These are phyloP conservation scores for Dasysyrphus tricinctus DNA, from an alignment of 2,888 invertebrate species.

Conservation along the genomic window DNA sequence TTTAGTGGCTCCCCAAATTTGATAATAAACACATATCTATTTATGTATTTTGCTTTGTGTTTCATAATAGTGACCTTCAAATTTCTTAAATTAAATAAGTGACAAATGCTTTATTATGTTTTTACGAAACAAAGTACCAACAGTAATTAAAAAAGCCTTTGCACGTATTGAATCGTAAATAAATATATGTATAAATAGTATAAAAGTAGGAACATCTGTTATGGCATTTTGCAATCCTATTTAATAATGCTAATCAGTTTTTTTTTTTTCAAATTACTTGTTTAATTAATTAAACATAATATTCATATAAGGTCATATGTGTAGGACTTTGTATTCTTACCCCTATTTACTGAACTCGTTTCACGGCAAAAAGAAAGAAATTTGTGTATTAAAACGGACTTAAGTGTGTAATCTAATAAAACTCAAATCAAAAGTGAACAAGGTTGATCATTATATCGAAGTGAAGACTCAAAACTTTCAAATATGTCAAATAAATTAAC, in stretches of 20 bases:
- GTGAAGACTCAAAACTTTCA: background rate
- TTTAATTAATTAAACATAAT: background rate
- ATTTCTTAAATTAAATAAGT: background rate
- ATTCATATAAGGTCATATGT: background rate
- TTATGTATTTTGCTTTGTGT: background rate
- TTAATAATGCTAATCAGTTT: background rate
- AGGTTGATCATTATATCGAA: background rate
- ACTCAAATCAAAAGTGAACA: background rate
- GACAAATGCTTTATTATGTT: background rate
- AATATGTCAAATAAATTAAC: conserved; percentile 15
- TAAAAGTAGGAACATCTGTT: background rate
- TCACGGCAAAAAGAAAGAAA: background rate
- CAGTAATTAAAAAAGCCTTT: background rate
- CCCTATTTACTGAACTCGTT: background rate
- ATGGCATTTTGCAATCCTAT: background rate
- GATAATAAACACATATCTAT: conserved; percentile 10
- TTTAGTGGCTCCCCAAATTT: background rate
- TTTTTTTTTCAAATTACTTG: background rate
- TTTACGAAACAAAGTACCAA: background rate
- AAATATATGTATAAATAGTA: background rate
- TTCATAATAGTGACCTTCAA: conserved; percentile 13
- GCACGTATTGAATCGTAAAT: background rate
- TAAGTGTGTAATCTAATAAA: background rate
- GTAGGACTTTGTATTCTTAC: background rate
- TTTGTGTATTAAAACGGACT: background rate